Evolutionary conservation across 2,113 vertebrate genomes (phyloP).

Genomic region (Macroglossus sobrinus): DNA sequence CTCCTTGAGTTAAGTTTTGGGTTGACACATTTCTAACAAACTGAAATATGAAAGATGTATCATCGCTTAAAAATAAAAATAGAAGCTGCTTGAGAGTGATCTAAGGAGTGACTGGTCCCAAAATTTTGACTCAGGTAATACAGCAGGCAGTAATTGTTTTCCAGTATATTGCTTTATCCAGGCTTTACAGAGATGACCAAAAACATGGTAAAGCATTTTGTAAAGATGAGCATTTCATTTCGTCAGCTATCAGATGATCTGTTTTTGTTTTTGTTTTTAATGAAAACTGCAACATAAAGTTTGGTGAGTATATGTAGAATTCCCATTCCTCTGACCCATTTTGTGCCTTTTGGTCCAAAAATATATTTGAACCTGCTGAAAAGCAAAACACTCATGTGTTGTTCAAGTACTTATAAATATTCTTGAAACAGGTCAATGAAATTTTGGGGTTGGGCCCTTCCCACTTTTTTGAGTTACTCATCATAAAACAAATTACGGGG

Average conservation of each 20-base stretch:
- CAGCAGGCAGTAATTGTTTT: neutral
- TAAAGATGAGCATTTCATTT: slow-evolving; percentile 32
- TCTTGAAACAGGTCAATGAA: slow-evolving; percentile 75
- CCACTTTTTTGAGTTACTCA: slow-evolving; percentile 74
- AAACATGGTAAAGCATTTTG: slow-evolving; percentile 23
- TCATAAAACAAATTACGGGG: slow-evolving; percentile 77
- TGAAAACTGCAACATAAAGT: neutral
- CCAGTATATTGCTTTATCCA: neutral
- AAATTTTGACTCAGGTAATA: slow-evolving; percentile 2
- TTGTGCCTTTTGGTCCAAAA: slow-evolving; percentile 40
- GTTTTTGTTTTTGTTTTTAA: neutral
- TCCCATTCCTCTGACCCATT: slow-evolving; percentile 5
- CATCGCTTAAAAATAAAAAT: slow-evolving; percentile 7
- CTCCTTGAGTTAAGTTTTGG: neutral
- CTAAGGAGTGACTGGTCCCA: neutral
- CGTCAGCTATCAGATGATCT: slow-evolving; percentile 12
- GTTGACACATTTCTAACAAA: slow-evolving; percentile 41
- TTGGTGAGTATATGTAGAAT: neutral
- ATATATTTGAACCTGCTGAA: slow-evolving; percentile 62
- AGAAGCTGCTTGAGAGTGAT: slow-evolving; percentile 9
- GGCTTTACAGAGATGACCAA: slow-evolving; percentile 7
- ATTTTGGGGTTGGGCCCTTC: slow-evolving; percentile 61
- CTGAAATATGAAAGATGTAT: slow-evolving; percentile 27
- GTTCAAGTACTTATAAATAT: slow-evolving; percentile 66
- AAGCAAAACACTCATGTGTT: slow-evolving; percentile 48